Conservation (phyloP, 2,113 vertebrate species). For the Cynocephalus volans region DNA sequence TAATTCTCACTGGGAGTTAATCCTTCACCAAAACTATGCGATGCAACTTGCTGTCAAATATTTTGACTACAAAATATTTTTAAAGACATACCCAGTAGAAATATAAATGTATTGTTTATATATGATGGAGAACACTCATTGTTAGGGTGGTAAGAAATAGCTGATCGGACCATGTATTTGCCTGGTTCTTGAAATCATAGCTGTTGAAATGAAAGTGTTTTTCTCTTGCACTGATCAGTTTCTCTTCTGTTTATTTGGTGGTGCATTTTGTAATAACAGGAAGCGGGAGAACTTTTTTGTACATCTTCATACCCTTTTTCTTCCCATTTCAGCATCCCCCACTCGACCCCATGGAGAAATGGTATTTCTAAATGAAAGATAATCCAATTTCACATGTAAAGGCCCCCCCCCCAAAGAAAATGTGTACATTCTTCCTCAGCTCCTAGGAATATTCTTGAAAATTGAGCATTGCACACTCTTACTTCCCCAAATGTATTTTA, state of each 20-base stretch:
- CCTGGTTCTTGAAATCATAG: neutral
- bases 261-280: neutral
- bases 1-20: neutral
- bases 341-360: constrained; percentile 17
- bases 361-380: constrained; percentile 76
- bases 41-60: neutral
- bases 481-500: constrained; percentile 52
- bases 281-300: neutral
- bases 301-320: neutral
- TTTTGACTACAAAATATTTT: constrained; percentile 71
- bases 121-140: constrained; percentile 44
- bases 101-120: constrained; percentile 56
- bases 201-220: neutral
- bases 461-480: neutral
- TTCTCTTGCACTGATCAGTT: neutral
- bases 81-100: neutral
- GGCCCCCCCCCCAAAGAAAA: constrained; percentile 47
- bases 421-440: constrained; percentile 56
- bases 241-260: neutral
- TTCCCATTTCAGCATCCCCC: neutral
- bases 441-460: constrained; percentile 69
- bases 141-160: neutral
- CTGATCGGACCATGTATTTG: no score
- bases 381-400: constrained; percentile 75
- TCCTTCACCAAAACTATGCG: neutral